Conservation (phyloP, 2,888 invertebrate species). For the Panzeria rudis region DNA sequence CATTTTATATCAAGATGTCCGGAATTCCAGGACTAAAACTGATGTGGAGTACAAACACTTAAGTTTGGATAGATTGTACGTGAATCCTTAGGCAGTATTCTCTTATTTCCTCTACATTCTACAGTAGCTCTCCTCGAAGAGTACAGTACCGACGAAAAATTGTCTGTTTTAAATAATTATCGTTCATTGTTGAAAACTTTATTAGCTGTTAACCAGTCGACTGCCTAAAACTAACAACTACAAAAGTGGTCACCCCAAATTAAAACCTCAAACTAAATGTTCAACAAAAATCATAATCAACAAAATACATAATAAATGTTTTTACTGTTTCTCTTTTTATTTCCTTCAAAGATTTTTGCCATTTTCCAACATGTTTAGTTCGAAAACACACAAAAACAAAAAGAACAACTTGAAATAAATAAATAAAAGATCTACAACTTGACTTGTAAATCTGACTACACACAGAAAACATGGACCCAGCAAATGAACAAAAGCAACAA, state of each 20-base stretch:
- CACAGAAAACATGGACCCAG: constrained; percentile 5
- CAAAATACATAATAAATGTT: constrained; percentile 43
- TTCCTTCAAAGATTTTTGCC: constrained; percentile 40
- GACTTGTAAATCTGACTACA: constrained; percentile 54
- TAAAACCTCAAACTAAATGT: constrained; percentile 7
- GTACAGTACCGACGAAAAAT: no score
- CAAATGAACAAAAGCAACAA: constrained; percentile 5
- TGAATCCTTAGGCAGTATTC: no score
- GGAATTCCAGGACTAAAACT: no score
- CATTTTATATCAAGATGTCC: no score
- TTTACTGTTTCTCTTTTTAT: constrained; percentile 1
- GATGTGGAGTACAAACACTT: no score
- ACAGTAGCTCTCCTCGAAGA: no score
- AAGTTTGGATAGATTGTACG: no score
- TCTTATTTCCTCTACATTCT: no score
- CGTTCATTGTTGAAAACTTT: no score
- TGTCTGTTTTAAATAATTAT: no score
- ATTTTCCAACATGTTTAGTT: constrained; percentile 35
- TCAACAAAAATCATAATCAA: constrained; percentile 49
- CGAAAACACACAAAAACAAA: constrained; percentile 33
- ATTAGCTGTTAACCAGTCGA: no score
- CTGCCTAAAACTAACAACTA: background rate
- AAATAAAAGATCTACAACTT: constrained; percentile 44
- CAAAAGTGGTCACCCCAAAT: constrained; percentile 30
- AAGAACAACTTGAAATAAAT: constrained; percentile 42